A percentile compares a stretch with the other conserved stretches of the same genome.
These are phyloP conservation scores for Cephalopterus ornatus DNA, from an alignment of 2,113 vertebrate species.

Conservation along the genomic window DNA sequence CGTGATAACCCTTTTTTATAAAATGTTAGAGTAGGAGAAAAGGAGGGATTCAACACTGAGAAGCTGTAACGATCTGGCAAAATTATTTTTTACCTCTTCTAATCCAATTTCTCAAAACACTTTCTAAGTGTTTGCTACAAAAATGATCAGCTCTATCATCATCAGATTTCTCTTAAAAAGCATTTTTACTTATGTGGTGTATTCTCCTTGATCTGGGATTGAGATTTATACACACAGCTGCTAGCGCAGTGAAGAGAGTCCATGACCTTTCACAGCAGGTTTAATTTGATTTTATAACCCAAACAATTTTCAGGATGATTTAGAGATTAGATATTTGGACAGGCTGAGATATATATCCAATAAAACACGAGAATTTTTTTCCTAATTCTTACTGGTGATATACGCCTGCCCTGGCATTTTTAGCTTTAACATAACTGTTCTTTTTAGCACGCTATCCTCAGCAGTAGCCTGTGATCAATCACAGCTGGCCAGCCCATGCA, in stretches of 20 bases:
- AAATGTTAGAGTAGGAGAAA: neutral
- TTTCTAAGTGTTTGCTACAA: neutral
- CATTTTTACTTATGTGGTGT: neutral
- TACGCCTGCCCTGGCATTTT: neutral
- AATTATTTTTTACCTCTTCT: neutral
- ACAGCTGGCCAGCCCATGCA: neutral
- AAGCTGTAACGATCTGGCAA: neutral
- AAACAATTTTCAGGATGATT: neutral
- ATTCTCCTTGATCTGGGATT: neutral
- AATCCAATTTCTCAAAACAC: neutral
- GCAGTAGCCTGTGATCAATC: neutral
- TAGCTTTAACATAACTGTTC: neutral
- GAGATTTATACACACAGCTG: neutral
- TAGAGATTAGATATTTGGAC: neutral
- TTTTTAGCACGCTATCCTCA: neutral
- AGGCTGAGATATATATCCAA: neutral
- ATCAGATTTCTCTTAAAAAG: neutral
- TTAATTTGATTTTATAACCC: slow-evolving; percentile 30
- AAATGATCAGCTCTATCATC: neutral
- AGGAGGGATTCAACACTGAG: neutral
- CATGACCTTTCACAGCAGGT: neutral
- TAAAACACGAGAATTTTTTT: neutral
- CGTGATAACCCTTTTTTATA: neutral
- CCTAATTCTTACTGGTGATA: neutral
- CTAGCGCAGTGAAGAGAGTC: neutral